phyloP scores from a whole-genome alignment of 1,140 invertebrate genomes.

The Maconellicoccus hirsutus region DNA sequence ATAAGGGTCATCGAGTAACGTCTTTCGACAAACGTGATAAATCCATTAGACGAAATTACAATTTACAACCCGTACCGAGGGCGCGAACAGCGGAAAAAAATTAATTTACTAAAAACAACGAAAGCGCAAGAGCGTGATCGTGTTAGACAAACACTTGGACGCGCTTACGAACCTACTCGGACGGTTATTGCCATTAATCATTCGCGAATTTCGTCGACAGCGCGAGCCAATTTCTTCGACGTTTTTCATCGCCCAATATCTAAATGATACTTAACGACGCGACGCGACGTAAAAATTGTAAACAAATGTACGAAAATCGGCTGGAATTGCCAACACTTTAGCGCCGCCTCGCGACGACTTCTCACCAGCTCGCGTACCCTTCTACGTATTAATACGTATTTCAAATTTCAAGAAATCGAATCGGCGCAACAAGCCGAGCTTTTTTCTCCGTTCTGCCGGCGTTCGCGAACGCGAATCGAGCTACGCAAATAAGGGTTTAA shows the following conservation, averaged over 20 bases:
- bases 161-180: background rate
- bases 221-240: background rate
- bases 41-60: no score
- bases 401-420: no score
- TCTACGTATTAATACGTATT: no score
- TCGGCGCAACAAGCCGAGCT: no score
- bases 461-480: no score
- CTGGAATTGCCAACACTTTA: background rate
- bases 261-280: background rate
- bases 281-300: background rate
- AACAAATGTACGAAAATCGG: background rate
- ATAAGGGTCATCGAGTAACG: no score
- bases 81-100: background rate
- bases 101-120: background rate
- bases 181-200: slow-evolving; percentile 1
- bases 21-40: no score
- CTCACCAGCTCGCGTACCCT: no score
- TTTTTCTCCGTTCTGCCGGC: no score
- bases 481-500: no score
- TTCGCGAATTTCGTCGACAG: background rate
- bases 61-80: background rate
- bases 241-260: background rate
- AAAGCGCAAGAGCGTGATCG: background rate
- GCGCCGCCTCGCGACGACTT: no score
- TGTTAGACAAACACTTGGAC: background rate